Evolutionary conservation across 2,888 invertebrate genomes (phyloP), one percentile per base, ranked within the genome.

Genomic region (Sepiola atlantica): DNA sequence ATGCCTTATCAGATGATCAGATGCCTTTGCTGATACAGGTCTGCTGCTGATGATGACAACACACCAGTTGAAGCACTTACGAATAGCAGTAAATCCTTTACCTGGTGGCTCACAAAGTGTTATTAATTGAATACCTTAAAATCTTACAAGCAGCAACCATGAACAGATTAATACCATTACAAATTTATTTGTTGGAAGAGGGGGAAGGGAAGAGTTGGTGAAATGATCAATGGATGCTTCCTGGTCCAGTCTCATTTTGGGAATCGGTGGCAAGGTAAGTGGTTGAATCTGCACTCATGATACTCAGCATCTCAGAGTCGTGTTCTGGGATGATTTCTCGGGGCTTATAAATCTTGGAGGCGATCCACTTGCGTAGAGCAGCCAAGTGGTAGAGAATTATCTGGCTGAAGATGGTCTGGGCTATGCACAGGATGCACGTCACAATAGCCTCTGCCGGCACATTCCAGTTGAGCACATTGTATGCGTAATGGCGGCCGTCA

Each of bases 391-490:
- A 96, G 24, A 96, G 95, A 2, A 96, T 90, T 28, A 96, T 92
- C 94, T 96, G 96, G 54, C 96, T 95, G 21, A 96, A 94, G 54
- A 96, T 94, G 55, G 96, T 95, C 93, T 96, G 95, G 57, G 96
- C 95, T 32, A 97, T 95, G 94, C 96, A 96, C 45, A 96, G 93
- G 20, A 96, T 95, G 95, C 96, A 96, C 16, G 96, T 97, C n/a
- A 96, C 95, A 94, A 97, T 95, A 12, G 97, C 96, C 95, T 96
- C 96, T 3, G 95, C 95, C 1, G 97, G 97, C 94, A 96, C 95
- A 91, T 95, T 95, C 97, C 97, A 97, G 95, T 97, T 96, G 94
- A 97, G 95, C 92, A 97, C 96, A 94, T 96, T 96, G 95, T 97
- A 97, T 12, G 96, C 96, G 94, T 96, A 96, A 95, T 96, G 96